A percentile compares a stretch with the other conserved stretches of the same genome.
These are phyloP conservation scores for Nesometra sesokonis DNA, from an alignment of 35 echinoderm and acorn worm genomes.

Conservation along the genomic window DNA sequence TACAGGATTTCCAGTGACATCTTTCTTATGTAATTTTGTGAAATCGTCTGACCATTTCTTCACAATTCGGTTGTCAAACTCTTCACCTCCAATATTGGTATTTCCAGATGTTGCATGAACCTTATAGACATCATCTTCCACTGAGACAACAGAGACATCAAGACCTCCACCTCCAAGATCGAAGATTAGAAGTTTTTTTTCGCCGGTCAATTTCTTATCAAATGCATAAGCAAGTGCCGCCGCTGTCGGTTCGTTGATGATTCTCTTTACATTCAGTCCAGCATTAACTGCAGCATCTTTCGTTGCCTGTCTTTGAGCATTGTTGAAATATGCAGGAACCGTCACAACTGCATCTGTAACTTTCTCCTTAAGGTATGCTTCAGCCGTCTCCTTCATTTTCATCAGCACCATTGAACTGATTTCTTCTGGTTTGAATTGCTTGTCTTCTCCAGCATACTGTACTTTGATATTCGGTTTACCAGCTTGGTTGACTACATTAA, in stretches of 20 bases:
- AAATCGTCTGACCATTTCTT: slow-evolving; percentile 62
- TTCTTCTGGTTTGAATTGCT: too few species aligned
- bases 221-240: slow-evolving; percentile 67
- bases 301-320: slow-evolving; percentile 70
- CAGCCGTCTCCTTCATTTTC: too few species aligned
- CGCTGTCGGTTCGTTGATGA: too few species aligned
- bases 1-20: slow-evolving; percentile 34
- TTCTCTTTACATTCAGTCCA: slow-evolving; percentile 73
- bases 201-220: too few species aligned
- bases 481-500: too few species aligned
- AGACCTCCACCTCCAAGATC: slow-evolving; percentile 81
- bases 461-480: too few species aligned
- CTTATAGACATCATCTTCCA: slow-evolving; percentile 69
- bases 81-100: slow-evolving; percentile 87
- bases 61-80: slow-evolving; percentile 79
- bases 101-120: slow-evolving; percentile 73
- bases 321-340: too few species aligned
- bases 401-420: too few species aligned
- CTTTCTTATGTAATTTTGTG: slow-evolving; percentile 59
- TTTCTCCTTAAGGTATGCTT: slow-evolving; percentile 85
- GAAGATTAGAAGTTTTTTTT: too few species aligned
- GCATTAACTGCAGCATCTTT: slow-evolving; percentile 84
- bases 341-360: too few species aligned
- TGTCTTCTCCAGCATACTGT: too few species aligned
- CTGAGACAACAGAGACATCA: slow-evolving; percentile 68